These are phyloP conservation scores for Neodiprion virginianus DNA, from an alignment of 1,140 invertebrate genomes.

Conservation along the genomic window DNA sequence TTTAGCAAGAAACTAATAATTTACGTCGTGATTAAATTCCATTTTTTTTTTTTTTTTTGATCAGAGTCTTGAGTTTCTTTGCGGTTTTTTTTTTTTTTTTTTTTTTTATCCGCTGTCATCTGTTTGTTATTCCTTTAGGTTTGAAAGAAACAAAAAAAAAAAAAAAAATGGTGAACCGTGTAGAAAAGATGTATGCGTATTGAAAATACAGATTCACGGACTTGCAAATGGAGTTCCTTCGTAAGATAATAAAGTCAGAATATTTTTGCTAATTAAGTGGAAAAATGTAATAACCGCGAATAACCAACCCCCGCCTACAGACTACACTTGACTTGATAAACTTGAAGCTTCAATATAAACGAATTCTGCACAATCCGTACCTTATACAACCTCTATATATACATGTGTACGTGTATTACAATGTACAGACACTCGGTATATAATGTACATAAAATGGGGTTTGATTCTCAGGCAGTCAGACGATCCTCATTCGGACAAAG, in stretches of 20 bases:
- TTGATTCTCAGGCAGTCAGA: too few relatives aligned
- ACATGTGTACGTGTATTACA: too few relatives aligned
- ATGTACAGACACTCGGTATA: too few relatives aligned
- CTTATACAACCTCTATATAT: not conserved
- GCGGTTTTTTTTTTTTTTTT: too few relatives aligned
- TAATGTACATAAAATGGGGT: too few relatives aligned
- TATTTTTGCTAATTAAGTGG: conserved; percentile 38
- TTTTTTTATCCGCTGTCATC: too few relatives aligned
- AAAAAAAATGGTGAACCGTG: not conserved
- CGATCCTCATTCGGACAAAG: too few relatives aligned
- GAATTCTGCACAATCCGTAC: not conserved
- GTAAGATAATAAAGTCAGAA: conserved; percentile 31
- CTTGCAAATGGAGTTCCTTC: not conserved
- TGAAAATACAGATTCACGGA: not conserved
- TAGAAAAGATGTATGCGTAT: not conserved
- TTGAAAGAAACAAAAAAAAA: not conserved
- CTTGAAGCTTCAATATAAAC: not conserved
- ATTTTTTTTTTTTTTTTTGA: too few relatives aligned
- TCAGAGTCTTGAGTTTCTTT: too few relatives aligned
- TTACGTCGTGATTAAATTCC: too few relatives aligned
- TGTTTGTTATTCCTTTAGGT: too few relatives aligned
- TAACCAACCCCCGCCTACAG: not conserved
- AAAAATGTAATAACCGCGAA: conserved; percentile 43
- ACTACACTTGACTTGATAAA: not conserved
- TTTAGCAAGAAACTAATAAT: too few relatives aligned